Evolutionary conservation across 2,113 vertebrate genomes (phyloP).

Genomic region (Oryzias javanicus): DNA sequence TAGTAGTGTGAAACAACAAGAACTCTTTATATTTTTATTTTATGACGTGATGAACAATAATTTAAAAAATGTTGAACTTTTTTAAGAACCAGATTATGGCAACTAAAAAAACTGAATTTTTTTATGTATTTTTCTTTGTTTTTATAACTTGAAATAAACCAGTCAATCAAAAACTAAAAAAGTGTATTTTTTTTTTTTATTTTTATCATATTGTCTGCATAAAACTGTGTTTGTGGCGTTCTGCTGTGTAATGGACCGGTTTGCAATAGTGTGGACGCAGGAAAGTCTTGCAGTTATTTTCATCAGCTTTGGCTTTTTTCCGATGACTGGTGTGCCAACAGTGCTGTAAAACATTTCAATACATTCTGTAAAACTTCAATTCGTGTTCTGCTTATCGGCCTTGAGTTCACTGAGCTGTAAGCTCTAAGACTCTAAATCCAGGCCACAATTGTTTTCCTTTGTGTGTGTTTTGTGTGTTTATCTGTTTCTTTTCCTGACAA

Average conservation of each 20-base stretch:
- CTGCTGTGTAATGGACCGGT: background rate
- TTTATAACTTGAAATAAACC: background rate
- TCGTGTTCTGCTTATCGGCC: constrained; percentile 19
- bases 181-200: no score
- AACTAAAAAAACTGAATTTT: no score
- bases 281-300: constrained; percentile 15
- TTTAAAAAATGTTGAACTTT: no score
- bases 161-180: no score
- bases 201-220: no score
- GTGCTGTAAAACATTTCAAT: constrained; percentile 20
- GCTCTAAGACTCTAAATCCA: constrained; percentile 42
- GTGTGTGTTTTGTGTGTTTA: constrained; percentile 68
- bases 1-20: no score
- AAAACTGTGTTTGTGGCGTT: background rate
- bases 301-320: background rate
- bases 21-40: no score
- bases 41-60: no score
- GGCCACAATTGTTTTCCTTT: constrained; percentile 52
- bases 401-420: constrained; percentile 35
- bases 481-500: constrained; percentile 77
- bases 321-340: constrained; percentile 8
- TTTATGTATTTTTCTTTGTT: background rate
- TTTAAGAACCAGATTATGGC: no score
- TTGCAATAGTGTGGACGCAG: background rate
- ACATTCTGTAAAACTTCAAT: constrained; percentile 19